Percentiles rank a stretch among this genome's conserved stretches.
These are phyloP conservation scores for Ceratosolen fusciceps DNA, from an alignment of 1,140 invertebrate species.

Conservation along the genomic window DNA sequence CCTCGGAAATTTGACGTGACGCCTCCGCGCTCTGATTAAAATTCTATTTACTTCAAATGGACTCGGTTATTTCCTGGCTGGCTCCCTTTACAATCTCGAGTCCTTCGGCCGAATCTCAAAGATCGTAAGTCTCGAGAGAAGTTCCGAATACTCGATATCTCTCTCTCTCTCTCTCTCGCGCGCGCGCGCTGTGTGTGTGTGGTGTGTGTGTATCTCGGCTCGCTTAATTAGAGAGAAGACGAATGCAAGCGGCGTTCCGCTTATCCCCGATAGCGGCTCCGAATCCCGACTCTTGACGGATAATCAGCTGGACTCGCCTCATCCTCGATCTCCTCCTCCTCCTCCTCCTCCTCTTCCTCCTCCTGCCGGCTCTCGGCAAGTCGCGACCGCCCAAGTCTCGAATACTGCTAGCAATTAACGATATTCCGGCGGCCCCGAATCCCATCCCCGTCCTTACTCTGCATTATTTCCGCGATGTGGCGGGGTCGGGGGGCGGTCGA, in stretches of 20 bases:
- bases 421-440: conserved; percentile 6
- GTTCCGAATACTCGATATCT: conserved; percentile 17
- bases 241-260: conserved; percentile 51
- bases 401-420: conserved; percentile 37
- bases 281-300: conserved; percentile 48
- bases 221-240: conserved; percentile 60
- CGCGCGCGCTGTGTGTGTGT: too few relatives aligned
- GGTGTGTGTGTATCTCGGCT: conserved; percentile 28
- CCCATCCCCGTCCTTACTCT: not conserved
- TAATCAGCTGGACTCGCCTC: conserved; percentile 35
- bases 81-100: not conserved
- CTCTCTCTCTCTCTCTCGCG: not conserved
- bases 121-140: conserved; percentile 30
- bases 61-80: not conserved
- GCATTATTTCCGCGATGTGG: too few relatives aligned
- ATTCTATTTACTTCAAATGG: conserved; percentile 16
- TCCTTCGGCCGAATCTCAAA: conserved; percentile 20
- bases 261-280: conserved; percentile 49
- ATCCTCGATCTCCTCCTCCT: not conserved
- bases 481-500: not conserved
- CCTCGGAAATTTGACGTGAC: not conserved
- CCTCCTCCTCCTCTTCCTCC: conserved; percentile 33
- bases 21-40: conserved; percentile 32
- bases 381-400: conserved; percentile 30
- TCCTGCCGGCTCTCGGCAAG: conserved; percentile 25